Evolutionary conservation across 1,140 invertebrate species (phyloP), one percentile per base, ranked within the genome.

Genomic region (Drosophila asahinai): DNA sequence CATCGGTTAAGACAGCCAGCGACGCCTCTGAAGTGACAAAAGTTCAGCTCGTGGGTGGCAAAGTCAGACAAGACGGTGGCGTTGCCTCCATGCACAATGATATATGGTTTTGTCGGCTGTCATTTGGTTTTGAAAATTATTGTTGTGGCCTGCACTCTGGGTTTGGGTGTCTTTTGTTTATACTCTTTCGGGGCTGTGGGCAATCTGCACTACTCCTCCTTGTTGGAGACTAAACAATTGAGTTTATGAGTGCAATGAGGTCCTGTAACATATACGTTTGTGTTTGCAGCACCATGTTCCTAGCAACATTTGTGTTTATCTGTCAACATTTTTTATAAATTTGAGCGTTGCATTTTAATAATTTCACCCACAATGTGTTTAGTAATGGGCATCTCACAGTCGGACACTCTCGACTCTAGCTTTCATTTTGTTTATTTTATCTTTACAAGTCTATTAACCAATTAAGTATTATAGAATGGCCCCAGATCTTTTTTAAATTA

Each of bases 121-220:
- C 86, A 90, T 89, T 87, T 89, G 84, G 81, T 83, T 87, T 89
- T 89, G 77, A 70, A 87, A 87, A 87, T 87, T 89, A 89, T 87
- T 89, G 73, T 89, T 89, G 84, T 81, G 81, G 83, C 81, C 61
- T 84, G 77, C 83, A 89, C 81, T 78, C 63, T 71, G 66, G 76
- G 48, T 74, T 79, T 68, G 80, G 57, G 61, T 62, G 61, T 62
- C 76, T 70, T 77, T 64, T 45, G 63, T 74, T 49, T 4, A 70
- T 72, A 77, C 59, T 22, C 62, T 76, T 17, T n/a, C 9, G 15
- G 15, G 30, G 7, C n/a, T 3, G 8, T 19, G 27, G 17, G 27
- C 17, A 12, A 33, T 7, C 5, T 43, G 57, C 19, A 43, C 19
- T 8, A 5, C 22, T 27, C 15, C 2, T 9, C 2, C 25, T 33